Percentiles rank a stretch among this genome's conserved stretches.
Conservation (phyloP, 64 coral and sea anemone genomes). For the Porites lutea region DNA sequence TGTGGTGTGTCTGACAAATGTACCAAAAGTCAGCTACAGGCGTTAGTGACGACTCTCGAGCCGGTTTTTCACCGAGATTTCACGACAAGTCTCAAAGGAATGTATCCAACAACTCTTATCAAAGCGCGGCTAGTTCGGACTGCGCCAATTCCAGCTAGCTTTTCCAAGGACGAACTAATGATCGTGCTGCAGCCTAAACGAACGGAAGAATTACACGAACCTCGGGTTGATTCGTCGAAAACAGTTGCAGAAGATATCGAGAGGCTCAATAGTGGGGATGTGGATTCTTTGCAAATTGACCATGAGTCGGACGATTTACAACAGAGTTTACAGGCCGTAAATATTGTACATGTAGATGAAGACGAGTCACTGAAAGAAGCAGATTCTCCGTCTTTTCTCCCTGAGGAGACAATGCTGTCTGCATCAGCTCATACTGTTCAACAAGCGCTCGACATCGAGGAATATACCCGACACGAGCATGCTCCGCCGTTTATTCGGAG, state of each 20-base stretch:
- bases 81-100: slow-evolving; percentile 77
- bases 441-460: slow-evolving; percentile 1
- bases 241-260: background rate
- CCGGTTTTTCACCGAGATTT: slow-evolving; percentile 99
- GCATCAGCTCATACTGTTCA: slow-evolving; percentile 7
- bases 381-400: background rate
- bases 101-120: slow-evolving; percentile 74
- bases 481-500: slow-evolving; percentile 65
- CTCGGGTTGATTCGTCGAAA: background rate
- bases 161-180: background rate
- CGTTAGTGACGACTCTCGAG: slow-evolving; percentile 85
- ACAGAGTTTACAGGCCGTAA: background rate
- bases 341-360: background rate
- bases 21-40: slow-evolving; percentile 73
- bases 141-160: background rate
- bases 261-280: background rate
- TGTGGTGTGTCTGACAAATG: slow-evolving; percentile 95
- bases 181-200: slow-evolving; percentile 7
- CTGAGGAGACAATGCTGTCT: background rate
- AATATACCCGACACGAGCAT: slow-evolving; percentile 68
- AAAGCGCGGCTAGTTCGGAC: slow-evolving; percentile 57
- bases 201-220: background rate
- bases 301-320: background rate
- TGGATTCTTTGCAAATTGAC: background rate
- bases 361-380: background rate